These are phyloP conservation scores for Xenopus laevis DNA, from an alignment of 2,113 vertebrate genomes.

Conservation along the genomic window DNA sequence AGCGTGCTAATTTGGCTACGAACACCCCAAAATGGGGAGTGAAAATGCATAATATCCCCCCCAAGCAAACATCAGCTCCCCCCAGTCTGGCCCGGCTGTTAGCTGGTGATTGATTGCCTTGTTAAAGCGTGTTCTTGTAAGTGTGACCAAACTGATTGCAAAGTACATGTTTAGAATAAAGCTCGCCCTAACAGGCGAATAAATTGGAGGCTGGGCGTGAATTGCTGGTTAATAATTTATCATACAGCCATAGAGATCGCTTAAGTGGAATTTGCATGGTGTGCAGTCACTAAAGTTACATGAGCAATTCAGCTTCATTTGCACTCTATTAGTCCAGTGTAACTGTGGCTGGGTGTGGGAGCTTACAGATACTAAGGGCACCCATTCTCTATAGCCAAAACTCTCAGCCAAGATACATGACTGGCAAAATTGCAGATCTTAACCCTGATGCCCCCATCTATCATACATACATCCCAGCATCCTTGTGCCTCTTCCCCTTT, in stretches of 20 bases:
- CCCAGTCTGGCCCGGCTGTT: slow-evolving; percentile 63
- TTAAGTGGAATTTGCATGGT: slow-evolving; percentile 56
- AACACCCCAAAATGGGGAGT: too few species aligned
- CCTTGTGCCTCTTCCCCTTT: slow-evolving; percentile 53
- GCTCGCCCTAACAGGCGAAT: slow-evolving; percentile 86
- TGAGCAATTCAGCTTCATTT: slow-evolving; percentile 50
- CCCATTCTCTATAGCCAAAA: too few species aligned
- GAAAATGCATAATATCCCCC: not conserved
- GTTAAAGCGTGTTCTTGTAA: slow-evolving; percentile 99
- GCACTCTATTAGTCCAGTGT: slow-evolving; percentile 23
- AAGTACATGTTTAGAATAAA: slow-evolving; percentile 99
- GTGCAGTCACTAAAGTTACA: slow-evolving; percentile 43
- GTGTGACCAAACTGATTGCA: slow-evolving; percentile 98
- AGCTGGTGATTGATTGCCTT: slow-evolving; percentile 95
- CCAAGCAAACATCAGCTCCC: slow-evolving; percentile 48
- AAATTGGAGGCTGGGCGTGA: slow-evolving; percentile 66
- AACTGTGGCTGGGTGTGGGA: not conserved
- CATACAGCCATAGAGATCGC: slow-evolving; percentile 56
- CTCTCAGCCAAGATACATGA: too few species aligned
- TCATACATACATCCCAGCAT: not conserved
- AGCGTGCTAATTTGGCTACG: too few species aligned
- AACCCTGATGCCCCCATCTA: too few species aligned
- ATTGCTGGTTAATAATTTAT: slow-evolving; percentile 59
- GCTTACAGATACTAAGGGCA: too few species aligned
- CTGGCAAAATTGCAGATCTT: too few species aligned